Evolutionary conservation across 2,888 invertebrate species (phyloP).

Genomic region (Colostygia pectinataria): DNA sequence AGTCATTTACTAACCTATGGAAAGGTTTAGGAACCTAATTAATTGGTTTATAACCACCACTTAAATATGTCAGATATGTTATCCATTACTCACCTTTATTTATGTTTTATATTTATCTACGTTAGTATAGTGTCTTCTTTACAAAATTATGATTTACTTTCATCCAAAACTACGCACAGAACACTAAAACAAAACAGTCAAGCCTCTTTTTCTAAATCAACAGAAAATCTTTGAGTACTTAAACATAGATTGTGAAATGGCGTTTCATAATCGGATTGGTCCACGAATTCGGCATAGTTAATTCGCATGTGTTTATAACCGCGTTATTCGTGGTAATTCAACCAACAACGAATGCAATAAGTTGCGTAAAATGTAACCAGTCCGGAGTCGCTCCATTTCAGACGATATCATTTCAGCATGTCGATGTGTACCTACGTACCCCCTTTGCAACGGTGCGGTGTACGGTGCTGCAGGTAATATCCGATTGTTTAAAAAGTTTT

Average conservation of each 20-base stretch:
- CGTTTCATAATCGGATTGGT: slow-evolving; percentile 21
- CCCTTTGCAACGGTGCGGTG: slow-evolving; percentile 34
- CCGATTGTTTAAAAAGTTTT: slow-evolving; percentile 19
- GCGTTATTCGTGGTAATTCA: slow-evolving; percentile 70
- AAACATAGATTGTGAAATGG: slow-evolving; percentile 20
- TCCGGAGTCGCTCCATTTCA: slow-evolving; percentile 74
- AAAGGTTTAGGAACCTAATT: no score
- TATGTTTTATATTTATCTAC: no score
- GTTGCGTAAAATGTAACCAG: slow-evolving; percentile 74
- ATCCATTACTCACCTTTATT: no score
- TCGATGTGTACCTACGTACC: slow-evolving; percentile 39
- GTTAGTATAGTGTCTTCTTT: no score
- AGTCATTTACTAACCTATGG: no score
- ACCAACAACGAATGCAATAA: slow-evolving; percentile 65
- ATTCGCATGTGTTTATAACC: slow-evolving; percentile 55
- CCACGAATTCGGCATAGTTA: slow-evolving; percentile 18
- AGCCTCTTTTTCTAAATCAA: background rate
- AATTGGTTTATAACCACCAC: no score
- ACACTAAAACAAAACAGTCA: background rate
- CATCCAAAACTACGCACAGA: background rate
- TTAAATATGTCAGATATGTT: no score
- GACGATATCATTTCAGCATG: slow-evolving; percentile 48
- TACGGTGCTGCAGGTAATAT: slow-evolving; percentile 12
- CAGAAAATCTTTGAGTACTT: slow-evolving; percentile 3
- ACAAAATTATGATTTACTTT: no score